Evolutionary conservation across 2,888 invertebrate genomes (phyloP).

Genomic region (Tachina fera): DNA sequence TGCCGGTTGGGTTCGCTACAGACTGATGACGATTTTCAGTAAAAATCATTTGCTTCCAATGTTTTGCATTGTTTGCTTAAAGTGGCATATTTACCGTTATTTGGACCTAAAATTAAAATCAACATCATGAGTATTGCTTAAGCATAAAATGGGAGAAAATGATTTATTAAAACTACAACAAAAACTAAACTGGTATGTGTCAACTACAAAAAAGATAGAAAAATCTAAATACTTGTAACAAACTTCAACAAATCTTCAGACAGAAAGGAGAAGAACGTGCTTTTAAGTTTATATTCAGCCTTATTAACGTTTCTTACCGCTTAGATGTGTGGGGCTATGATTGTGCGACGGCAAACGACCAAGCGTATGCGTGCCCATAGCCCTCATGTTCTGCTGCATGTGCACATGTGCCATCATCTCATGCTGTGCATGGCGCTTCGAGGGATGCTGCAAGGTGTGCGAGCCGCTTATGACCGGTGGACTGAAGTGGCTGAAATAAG

Average conservation of each 20-base stretch:
- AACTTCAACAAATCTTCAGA: not conserved
- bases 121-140: constrained; percentile 20
- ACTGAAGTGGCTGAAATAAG: constrained; percentile 81
- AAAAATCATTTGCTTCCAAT: constrained; percentile 95
- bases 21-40: constrained; percentile 90
- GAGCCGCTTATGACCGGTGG: constrained; percentile 83
- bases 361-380: constrained; percentile 87
- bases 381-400: constrained; percentile 83
- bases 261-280: not conserved
- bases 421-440: constrained; percentile 82
- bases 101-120: constrained; percentile 84
- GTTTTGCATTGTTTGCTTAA: constrained; percentile 98
- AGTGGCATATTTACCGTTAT: constrained; percentile 96
- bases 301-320: constrained; percentile 77
- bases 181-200: constrained; percentile 6
- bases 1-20: constrained; percentile 81
- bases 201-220: constrained; percentile 27
- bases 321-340: constrained; percentile 85
- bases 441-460: constrained; percentile 83
- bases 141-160: not conserved
- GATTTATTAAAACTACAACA: not conserved
- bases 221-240: constrained; percentile 7
- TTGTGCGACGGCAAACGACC: constrained; percentile 87
- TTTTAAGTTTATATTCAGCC: not conserved
- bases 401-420: constrained; percentile 84